A percentile compares a stretch with the other conserved stretches of the same genome.
These are phyloP conservation scores for Metellina segmentata DNA, from an alignment of 2,888 invertebrate species.

Conservation along the genomic window DNA sequence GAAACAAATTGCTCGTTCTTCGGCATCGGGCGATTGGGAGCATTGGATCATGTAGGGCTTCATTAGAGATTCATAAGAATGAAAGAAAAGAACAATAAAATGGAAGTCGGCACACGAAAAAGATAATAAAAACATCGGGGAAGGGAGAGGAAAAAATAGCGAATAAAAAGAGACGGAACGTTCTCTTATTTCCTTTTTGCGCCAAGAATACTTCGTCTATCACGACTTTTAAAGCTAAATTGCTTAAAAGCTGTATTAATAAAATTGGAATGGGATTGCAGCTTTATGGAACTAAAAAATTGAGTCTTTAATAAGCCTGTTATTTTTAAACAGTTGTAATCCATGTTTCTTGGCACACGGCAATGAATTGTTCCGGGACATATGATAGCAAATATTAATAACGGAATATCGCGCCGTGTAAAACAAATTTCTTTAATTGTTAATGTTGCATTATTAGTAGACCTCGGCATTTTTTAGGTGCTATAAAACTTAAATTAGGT, in stretches of 20 bases:
- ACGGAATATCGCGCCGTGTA: no score
- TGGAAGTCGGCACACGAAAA: constrained; percentile 1
- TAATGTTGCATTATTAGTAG: no score
- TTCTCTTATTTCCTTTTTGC: constrained; percentile 6
- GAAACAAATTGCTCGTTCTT: constrained; percentile 71
- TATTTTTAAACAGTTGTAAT: not conserved
- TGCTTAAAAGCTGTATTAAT: not conserved
- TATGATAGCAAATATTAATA: no score
- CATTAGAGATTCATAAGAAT: constrained; percentile 68
- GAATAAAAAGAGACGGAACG: not conserved
- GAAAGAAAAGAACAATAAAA: constrained; percentile 14
- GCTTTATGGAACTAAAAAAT: not conserved
- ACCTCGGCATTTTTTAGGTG: no score
- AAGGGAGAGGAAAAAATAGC: not conserved
- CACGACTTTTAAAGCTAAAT: not conserved
- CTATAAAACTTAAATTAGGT: no score
- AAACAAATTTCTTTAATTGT: no score
- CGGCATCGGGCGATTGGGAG: constrained; percentile 12
- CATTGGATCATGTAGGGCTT: constrained; percentile 35
- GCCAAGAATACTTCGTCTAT: constrained; percentile 21
- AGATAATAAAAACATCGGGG: not conserved
- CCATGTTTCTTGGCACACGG: no score
- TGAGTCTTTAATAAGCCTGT: not conserved
- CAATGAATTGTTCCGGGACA: no score
- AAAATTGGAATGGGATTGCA: not conserved